Evolutionary conservation across 2,888 invertebrate species (phyloP).

Genomic region (Amorpha juglandis): DNA sequence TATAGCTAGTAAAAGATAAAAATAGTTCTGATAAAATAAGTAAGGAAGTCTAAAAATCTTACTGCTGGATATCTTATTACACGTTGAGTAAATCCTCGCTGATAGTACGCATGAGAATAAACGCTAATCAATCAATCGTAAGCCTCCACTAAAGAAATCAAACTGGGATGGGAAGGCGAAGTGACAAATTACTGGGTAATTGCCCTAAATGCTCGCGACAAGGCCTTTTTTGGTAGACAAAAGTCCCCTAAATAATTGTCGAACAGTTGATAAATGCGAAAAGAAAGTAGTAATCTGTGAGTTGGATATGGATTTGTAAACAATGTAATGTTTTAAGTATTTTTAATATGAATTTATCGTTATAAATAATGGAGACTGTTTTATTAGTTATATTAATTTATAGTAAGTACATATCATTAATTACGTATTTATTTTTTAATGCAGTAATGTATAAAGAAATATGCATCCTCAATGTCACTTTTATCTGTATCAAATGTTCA

Average conservation of each 20-base stretch:
- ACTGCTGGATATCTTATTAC: background rate
- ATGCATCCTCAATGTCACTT: no score
- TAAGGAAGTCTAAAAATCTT: background rate
- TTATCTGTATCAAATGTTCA: no score
- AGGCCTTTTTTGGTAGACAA: constrained; percentile 62
- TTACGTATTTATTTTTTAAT: no score
- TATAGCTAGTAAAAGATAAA: no score
- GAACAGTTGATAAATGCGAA: constrained; percentile 66
- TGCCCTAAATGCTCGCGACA: constrained; percentile 67
- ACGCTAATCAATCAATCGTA: constrained; percentile 73
- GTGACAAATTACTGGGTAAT: constrained; percentile 81
- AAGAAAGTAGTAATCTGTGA: background rate
- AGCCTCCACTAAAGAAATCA: constrained; percentile 70
- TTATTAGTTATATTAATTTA: no score
- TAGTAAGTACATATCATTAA: no score
- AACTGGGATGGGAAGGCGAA: constrained; percentile 58
- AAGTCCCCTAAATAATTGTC: constrained; percentile 40
- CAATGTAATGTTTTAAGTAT: background rate
- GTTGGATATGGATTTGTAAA: background rate
- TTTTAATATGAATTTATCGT: background rate
- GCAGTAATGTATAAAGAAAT: no score
- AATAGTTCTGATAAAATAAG: no score
- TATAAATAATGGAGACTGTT: no score
- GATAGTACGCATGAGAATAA: constrained; percentile 49
- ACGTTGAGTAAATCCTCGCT: constrained; percentile 19